Evolutionary conservation across 1,140 invertebrate genomes (phyloP).

Genomic region (Euwallacea fornicatus): DNA sequence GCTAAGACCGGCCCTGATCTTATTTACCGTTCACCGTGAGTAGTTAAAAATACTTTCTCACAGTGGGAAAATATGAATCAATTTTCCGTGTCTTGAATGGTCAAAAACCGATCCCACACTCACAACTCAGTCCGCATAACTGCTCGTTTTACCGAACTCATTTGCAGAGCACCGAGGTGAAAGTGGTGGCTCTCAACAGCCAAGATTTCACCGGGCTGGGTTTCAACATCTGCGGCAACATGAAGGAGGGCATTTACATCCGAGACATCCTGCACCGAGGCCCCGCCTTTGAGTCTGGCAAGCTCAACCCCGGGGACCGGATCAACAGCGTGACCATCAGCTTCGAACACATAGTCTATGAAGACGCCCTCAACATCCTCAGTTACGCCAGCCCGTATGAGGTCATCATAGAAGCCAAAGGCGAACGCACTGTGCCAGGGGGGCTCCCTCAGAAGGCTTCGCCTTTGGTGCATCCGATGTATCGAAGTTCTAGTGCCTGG

Average conservation of each 20-base stretch:
- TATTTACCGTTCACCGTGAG: too few species aligned
- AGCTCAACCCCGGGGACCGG: conserved; percentile 80
- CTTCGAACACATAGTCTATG: conserved; percentile 85
- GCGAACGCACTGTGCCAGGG: conserved; percentile 43
- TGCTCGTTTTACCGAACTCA: too few species aligned
- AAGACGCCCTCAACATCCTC: conserved; percentile 86
- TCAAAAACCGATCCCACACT: too few species aligned
- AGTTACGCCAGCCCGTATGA: conserved; percentile 92
- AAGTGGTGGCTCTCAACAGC: conserved; percentile 74
- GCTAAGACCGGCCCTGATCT: too few species aligned
- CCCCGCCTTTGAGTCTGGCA: conserved; percentile 82
- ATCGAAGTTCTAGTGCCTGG: conserved; percentile 54
- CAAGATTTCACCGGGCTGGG: conserved; percentile 89
- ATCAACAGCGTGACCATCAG: conserved; percentile 84
- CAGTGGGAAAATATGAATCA: too few species aligned
- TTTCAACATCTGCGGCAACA: conserved; percentile 87
- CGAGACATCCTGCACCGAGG: conserved; percentile 85
- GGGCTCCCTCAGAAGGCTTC: conserved; percentile 38
- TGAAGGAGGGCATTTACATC: conserved; percentile 85
- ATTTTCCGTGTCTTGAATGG: too few species aligned
- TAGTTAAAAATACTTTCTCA: too few species aligned
- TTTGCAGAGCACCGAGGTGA: conserved; percentile 53
- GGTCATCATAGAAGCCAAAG: conserved; percentile 68
- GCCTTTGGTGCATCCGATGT: conserved; percentile 48
- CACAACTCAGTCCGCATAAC: too few species aligned